Evolutionary conservation across 1,140 invertebrate species (phyloP).

Genomic region (Solen grandis): DNA sequence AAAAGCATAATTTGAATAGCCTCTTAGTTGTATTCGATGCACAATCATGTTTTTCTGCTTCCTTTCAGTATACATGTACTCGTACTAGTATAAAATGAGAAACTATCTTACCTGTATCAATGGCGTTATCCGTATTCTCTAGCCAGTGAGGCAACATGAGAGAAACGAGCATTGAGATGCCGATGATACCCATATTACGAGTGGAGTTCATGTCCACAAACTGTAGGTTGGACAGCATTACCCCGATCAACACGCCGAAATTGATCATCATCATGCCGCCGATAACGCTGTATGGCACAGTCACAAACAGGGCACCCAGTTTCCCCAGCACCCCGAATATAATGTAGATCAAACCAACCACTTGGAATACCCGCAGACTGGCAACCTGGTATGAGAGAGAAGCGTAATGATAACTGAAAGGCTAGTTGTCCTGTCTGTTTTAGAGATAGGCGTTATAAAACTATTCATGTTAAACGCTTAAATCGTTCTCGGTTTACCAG

Average conservation of each 20-base stretch:
- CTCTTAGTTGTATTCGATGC: too few species aligned
- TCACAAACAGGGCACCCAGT: conserved; percentile 89
- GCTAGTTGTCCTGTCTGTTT: too few species aligned
- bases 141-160: conserved; percentile 88
- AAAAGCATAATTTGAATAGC: too few species aligned
- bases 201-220: conserved; percentile 84
- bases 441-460: too few species aligned
- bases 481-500: too few species aligned
- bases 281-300: conserved; percentile 92
- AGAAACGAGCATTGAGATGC: conserved; percentile 92
- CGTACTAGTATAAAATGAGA: too few species aligned
- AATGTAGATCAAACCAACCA: conserved; percentile 89
- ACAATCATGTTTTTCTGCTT: too few species aligned
- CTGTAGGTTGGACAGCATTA: conserved; percentile 44
- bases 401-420: too few species aligned
- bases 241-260: conserved; percentile 84
- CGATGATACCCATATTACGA: conserved; percentile 90
- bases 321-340: conserved; percentile 86
- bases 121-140: conserved; percentile 83
- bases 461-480: too few species aligned
- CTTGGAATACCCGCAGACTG: conserved; percentile 91
- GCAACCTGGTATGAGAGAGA: conserved; percentile 85
- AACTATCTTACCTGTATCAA: conserved; percentile 85
- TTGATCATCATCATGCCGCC: conserved; percentile 93
- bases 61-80: too few species aligned